Conservation (phyloP, 2,797 vertebrate species). For the Artibeus lituratus region DNA sequence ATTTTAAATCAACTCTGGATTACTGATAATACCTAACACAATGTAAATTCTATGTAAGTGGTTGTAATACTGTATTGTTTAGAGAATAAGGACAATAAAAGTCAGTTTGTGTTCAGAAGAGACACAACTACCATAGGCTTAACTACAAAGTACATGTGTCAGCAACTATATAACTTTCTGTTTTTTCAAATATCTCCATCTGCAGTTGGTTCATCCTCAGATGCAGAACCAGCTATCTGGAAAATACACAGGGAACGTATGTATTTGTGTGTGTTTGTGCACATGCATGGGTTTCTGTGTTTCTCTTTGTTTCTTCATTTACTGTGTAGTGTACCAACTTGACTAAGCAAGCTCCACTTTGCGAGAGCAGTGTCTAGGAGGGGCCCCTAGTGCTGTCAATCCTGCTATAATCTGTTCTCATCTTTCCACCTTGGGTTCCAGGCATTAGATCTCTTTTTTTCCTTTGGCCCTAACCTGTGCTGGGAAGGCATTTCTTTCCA, state of each 20-base stretch:
- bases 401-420: not conserved
- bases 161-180: not conserved
- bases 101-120: not conserved
- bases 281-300: not conserved
- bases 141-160: not conserved
- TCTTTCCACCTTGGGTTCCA: not conserved
- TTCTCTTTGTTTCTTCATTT: not conserved
- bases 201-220: too few species aligned
- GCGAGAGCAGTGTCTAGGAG: not conserved
- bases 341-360: not conserved
- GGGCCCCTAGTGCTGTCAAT: too few species aligned
- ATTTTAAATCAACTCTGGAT: not conserved
- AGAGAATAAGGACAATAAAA: not conserved
- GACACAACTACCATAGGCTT: not conserved
- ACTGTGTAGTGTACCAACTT: not conserved
- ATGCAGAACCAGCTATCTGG: not conserved
- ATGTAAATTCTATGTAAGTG: not conserved
- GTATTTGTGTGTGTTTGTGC: too few species aligned
- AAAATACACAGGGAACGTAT: not conserved
- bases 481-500: not conserved
- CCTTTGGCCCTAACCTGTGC: not conserved
- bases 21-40: not conserved
- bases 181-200: not conserved
- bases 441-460: not conserved
- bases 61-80: not conserved